These are phyloP conservation scores for Polyergus mexicanus DNA, from an alignment of 1,140 invertebrate genomes.

Conservation along the genomic window DNA sequence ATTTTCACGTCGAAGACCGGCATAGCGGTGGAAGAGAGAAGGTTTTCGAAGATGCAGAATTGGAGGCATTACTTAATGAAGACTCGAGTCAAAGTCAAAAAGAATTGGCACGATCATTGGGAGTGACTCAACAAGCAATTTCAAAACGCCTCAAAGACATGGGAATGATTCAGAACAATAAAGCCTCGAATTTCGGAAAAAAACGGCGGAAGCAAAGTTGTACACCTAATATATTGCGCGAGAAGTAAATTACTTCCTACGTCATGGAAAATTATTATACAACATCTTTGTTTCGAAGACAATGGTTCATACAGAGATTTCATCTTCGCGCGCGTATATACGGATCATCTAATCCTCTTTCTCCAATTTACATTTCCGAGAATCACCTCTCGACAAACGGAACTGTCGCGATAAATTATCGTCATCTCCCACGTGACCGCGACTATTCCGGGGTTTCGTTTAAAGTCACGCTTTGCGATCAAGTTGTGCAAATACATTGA, in stretches of 20 bases:
- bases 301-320: neutral
- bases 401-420: conserved; percentile 76
- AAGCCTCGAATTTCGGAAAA: too few species aligned
- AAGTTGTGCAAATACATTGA: conserved; percentile 29
- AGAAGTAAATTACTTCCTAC: neutral
- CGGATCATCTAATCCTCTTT: conserved; percentile 16
- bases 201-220: too few species aligned
- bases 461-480: conserved; percentile 66
- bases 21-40: too few species aligned
- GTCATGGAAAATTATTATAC: neutral
- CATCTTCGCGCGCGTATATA: neutral
- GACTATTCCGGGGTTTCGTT: conserved; percentile 73
- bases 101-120: too few species aligned
- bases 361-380: conserved; percentile 30
- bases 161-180: too few species aligned
- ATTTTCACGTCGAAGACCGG: too few species aligned
- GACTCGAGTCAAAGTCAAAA: too few species aligned
- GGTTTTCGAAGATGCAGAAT: too few species aligned
- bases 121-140: too few species aligned
- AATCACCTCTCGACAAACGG: conserved; percentile 62
- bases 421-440: conserved; percentile 69
- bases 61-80: too few species aligned
- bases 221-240: neutral
- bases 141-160: too few species aligned
- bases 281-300: neutral